Conservation (phyloP, 2,888 invertebrate genomes). For the Lysandra coridon region DNA sequence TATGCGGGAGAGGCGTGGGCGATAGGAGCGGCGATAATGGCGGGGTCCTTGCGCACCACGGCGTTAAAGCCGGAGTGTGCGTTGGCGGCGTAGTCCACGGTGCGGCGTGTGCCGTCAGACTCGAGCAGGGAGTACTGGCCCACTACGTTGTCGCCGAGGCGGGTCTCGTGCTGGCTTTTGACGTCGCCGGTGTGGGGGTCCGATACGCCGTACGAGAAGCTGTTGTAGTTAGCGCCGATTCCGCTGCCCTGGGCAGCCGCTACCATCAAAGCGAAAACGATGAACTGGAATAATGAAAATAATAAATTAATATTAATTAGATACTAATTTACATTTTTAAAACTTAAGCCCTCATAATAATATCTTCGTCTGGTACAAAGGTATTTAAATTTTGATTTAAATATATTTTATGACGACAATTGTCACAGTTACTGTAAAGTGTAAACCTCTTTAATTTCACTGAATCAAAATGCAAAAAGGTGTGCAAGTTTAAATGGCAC, state of each 20-base stretch:
- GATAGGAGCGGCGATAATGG: constrained; percentile 48
- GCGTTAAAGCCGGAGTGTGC: constrained; percentile 80
- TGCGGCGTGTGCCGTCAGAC: constrained; percentile 83
- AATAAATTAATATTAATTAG: constrained; percentile 17
- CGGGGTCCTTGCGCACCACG: constrained; percentile 75
- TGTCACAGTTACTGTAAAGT: too few species aligned
- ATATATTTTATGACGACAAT: too few species aligned
- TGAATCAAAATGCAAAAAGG: not conserved
- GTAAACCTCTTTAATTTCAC: not conserved
- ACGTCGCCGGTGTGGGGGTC: constrained; percentile 73
- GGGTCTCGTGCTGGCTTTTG: constrained; percentile 81
- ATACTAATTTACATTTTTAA: not conserved
- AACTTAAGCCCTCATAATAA: not conserved
- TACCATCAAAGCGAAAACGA: constrained; percentile 59
- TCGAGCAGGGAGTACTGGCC: constrained; percentile 75
- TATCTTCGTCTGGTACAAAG: not conserved
- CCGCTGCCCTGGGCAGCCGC: constrained; percentile 61
- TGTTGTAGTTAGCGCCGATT: constrained; percentile 57
- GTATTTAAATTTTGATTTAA: too few species aligned
- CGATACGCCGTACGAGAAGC: constrained; percentile 70
- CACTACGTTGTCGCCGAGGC: constrained; percentile 81
- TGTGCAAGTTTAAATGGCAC: not conserved
- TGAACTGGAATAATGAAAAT: constrained; percentile 61
- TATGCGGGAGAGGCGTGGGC: constrained; percentile 47
- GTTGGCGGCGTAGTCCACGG: constrained; percentile 81